A percentile compares a stretch with the other conserved stretches of the same genome.
phyloP scores from a whole-genome alignment of 2,797 vertebrate genomes.

The Falco novaeseelandiae region DNA sequence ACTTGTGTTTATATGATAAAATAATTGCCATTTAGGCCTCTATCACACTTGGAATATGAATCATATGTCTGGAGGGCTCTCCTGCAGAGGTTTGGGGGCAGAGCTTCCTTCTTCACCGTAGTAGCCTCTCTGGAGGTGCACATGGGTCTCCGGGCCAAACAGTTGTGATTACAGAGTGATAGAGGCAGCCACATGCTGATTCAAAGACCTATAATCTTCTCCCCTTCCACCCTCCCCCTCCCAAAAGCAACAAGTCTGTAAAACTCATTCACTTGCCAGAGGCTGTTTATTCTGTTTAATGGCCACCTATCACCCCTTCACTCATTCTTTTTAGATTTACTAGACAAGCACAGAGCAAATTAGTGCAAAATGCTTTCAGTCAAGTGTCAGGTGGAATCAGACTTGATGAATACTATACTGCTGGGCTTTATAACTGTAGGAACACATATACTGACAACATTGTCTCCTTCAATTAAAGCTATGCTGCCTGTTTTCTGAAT shows the following conservation, averaged over 20 bases:
- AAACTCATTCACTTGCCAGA: constrained; percentile 67
- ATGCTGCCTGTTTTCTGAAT: neutral
- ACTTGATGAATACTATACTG: constrained; percentile 59
- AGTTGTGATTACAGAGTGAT: constrained; percentile 74
- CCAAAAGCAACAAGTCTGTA: constrained; percentile 68
- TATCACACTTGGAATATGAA: constrained; percentile 75
- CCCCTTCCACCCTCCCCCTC: constrained; percentile 59
- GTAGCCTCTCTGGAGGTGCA: constrained; percentile 70
- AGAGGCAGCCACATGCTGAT: constrained; percentile 71
- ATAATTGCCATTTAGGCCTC: constrained; percentile 75
- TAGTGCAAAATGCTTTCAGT: constrained; percentile 78
- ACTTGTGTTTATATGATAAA: constrained; percentile 76
- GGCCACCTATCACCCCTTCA: constrained; percentile 77
- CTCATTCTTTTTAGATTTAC: constrained; percentile 77
- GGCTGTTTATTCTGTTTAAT: constrained; percentile 82
- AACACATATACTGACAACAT: constrained; percentile 51
- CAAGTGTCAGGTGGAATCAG: constrained; percentile 77
- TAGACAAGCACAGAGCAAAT: constrained; percentile 79
- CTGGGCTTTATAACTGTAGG: constrained; percentile 51
- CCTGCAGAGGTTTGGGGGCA: constrained; percentile 49
- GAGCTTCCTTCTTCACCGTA: constrained; percentile 60
- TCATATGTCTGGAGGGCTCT: constrained; percentile 63
- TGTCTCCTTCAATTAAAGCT: constrained; percentile 67
- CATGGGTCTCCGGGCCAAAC: constrained; percentile 66
- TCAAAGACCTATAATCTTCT: constrained; percentile 68